Evolutionary conservation across 2,113 vertebrate species (phyloP).

Genomic region (Terrapene triunguis): DNA sequence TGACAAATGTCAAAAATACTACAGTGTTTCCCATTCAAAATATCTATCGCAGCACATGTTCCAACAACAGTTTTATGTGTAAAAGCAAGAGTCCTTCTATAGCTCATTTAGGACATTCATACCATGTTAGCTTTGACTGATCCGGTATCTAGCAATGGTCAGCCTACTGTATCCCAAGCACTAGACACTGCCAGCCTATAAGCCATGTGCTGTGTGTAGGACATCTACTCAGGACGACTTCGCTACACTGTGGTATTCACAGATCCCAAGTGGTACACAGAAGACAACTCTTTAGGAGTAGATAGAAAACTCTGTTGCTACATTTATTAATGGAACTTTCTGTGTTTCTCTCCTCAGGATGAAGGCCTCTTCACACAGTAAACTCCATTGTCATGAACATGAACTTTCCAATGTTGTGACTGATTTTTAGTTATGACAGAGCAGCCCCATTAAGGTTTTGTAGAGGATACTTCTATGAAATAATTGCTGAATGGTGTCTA

Average conservation of each 20-base stretch:
- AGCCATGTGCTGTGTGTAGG: neutral
- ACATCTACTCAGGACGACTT: slow-evolving; percentile 14
- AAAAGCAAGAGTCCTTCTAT: slow-evolving; percentile 8
- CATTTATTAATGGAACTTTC: neutral
- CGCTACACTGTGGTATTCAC: neutral
- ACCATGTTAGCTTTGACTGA: neutral
- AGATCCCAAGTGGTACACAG: neutral
- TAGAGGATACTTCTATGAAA: neutral
- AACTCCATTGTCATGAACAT: neutral
- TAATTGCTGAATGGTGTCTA: neutral
- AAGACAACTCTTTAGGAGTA: neutral
- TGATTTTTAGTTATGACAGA: neutral
- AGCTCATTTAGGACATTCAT: neutral
- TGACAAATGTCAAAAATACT: slow-evolving; percentile 65
- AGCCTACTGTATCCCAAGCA: neutral
- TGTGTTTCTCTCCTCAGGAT: accelerated
- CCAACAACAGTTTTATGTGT: neutral
- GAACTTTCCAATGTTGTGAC: neutral
- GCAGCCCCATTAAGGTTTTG: neutral
- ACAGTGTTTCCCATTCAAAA: slow-evolving; percentile 10
- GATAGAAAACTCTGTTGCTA: neutral
- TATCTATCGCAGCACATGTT: slow-evolving; percentile 15
- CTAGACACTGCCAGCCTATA: neutral
- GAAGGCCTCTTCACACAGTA: accelerated
- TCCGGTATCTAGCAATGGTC: slow-evolving; percentile 5